These are phyloP conservation scores for Tenualosa ilisha DNA, from an alignment of 2,797 vertebrate genomes.

Conservation along the genomic window DNA sequence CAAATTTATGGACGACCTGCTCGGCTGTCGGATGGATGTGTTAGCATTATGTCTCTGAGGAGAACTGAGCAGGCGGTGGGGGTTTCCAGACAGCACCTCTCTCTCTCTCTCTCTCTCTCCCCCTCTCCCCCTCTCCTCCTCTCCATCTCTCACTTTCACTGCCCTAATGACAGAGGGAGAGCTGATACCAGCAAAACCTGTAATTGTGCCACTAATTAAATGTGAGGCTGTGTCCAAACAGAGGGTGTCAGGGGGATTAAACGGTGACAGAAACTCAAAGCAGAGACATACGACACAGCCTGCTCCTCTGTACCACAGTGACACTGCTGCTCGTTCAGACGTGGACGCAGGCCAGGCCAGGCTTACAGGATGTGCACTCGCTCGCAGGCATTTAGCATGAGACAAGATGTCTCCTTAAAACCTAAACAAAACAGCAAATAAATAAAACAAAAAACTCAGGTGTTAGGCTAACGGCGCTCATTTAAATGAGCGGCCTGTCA, in stretches of 20 bases:
- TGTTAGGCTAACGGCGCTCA: neutral
- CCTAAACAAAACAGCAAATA: no score
- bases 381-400: neutral
- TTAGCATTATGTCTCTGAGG: slow-evolving; percentile 15
- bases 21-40: neutral
- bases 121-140: neutral
- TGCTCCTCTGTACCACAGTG: no score
- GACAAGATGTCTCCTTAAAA: neutral
- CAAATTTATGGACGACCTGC: slow-evolving; percentile 19
- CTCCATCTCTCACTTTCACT: neutral
- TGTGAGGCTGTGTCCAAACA: slow-evolving; percentile 74
- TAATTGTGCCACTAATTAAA: slow-evolving; percentile 88
- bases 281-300: neutral
- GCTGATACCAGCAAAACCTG: slow-evolving; percentile 70
- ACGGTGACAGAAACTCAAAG: slow-evolving; percentile 64
- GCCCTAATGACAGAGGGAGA: slow-evolving; percentile 44
- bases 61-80: neutral
- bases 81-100: slow-evolving; percentile 12
- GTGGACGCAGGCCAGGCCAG: neutral
- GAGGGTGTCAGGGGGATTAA: slow-evolving; percentile 75
- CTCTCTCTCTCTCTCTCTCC: slow-evolving; percentile 15
- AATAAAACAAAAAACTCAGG: neutral
- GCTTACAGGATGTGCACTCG: neutral
- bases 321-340: neutral
- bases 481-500: neutral